These are phyloP conservation scores for Phrynosoma platyrhinos DNA, from an alignment of 2,113 vertebrate genomes.

Conservation along the genomic window DNA sequence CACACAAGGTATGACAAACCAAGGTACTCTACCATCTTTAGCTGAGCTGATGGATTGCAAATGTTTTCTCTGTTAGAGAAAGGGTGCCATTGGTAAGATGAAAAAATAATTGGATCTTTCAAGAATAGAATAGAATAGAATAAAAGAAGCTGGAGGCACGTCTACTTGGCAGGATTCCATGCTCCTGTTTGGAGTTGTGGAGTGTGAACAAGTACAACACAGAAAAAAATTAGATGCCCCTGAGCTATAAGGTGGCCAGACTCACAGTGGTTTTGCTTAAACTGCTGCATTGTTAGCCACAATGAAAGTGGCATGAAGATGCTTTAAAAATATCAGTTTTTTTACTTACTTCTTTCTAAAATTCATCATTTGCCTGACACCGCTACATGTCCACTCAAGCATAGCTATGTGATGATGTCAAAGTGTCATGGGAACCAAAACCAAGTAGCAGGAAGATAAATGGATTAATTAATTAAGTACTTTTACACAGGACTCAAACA, in stretches of 20 bases:
- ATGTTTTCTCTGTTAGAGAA: neutral
- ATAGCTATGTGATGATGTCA: neutral
- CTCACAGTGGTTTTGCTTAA: neutral
- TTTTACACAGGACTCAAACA: neutral
- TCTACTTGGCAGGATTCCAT: neutral
- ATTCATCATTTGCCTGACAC: neutral
- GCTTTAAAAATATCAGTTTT: neutral
- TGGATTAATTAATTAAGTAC: neutral
- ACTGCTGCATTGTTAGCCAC: neutral
- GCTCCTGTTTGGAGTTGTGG: neutral
- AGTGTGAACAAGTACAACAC: neutral
- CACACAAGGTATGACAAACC: conserved; percentile 69
- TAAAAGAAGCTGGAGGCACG: neutral
- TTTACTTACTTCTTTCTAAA: neutral
- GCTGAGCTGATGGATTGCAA: neutral
- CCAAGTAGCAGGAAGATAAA: neutral
- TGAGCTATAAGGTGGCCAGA: too few relatives aligned
- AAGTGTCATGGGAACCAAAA: neutral
- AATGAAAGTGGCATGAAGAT: too few relatives aligned
- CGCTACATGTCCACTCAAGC: neutral
- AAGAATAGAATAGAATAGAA: neutral
- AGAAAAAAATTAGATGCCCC: neutral
- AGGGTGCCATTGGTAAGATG: neutral
- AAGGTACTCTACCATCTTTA: neutral
- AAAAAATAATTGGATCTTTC: neutral